These are phyloP conservation scores for Phrixothrix hirtus DNA, from an alignment of 2,888 invertebrate species.

Conservation along the genomic window DNA sequence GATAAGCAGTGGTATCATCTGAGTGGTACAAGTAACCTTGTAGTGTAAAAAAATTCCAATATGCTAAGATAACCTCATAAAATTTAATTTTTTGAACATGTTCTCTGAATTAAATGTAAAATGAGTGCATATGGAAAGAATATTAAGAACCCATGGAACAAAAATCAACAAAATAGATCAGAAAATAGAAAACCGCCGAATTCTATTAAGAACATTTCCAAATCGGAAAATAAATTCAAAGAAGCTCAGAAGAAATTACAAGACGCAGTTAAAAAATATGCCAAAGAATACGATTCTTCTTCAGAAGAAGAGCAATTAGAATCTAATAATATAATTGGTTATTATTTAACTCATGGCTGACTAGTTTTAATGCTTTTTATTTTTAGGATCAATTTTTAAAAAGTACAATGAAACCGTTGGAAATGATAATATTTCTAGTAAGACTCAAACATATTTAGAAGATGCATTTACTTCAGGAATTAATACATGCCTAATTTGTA, in stretches of 20 bases:
- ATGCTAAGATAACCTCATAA: no score
- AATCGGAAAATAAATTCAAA: slow-evolving; percentile 52
- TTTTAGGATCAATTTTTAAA: slow-evolving; percentile 57
- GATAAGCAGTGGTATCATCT: no score
- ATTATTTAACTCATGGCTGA: neutral
- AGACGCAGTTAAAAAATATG: slow-evolving; percentile 58
- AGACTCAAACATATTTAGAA: slow-evolving; percentile 74
- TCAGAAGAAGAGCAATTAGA: slow-evolving; percentile 61
- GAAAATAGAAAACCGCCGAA: neutral
- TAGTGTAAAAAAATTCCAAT: no score
- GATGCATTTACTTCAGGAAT: slow-evolving; percentile 79
- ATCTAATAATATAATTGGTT: slow-evolving; percentile 57
- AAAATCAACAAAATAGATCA: neutral
- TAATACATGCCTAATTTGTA: slow-evolving; percentile 87
- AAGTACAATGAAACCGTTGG: slow-evolving; percentile 56
- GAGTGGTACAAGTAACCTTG: no score
- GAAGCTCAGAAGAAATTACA: slow-evolving; percentile 58
- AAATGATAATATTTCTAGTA: slow-evolving; percentile 56
- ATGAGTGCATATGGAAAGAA: slow-evolving; percentile 22
- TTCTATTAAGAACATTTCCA: neutral
- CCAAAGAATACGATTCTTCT: slow-evolving; percentile 59
- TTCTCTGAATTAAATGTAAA: neutral
- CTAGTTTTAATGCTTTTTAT: slow-evolving; percentile 4
- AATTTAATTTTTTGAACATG: no score
- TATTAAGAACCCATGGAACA: slow-evolving; percentile 18